These are phyloP conservation scores for Oreochromis mossambicus DNA, from an alignment of 2,797 vertebrate species.

Conservation along the genomic window DNA sequence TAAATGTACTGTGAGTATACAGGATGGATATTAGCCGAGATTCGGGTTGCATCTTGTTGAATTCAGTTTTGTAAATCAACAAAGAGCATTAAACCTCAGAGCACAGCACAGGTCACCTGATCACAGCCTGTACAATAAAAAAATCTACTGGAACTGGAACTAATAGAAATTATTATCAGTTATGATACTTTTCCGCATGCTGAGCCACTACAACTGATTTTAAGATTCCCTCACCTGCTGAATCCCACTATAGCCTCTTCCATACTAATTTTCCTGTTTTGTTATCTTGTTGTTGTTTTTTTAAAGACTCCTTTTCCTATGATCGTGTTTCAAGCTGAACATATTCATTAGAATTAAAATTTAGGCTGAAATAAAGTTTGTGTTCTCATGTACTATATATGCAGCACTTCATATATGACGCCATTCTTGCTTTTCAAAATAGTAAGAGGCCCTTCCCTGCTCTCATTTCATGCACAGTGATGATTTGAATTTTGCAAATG, in stretches of 20 bases:
- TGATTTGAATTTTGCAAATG: no score
- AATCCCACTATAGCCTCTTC: not conserved
- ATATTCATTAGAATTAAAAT: not conserved
- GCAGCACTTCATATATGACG: not conserved
- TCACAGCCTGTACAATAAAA: not conserved
- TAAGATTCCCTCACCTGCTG: not conserved
- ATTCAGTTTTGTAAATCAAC: fast-evolving
- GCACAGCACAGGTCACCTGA: no score
- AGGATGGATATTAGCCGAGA: no score
- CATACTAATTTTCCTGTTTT: not conserved
- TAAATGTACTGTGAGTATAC: no score
- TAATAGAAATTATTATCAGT: not conserved
- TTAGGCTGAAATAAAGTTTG: not conserved
- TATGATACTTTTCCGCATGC: fast-evolving
- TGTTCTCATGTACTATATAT: fast-evolving
- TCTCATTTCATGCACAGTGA: not conserved
- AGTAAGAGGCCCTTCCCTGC: no score
- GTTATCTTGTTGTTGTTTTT: no score
- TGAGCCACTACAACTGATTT: not conserved
- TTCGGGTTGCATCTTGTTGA: no score
- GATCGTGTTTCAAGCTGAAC: no score
- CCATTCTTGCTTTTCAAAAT: no score
- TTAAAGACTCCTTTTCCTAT: not conserved
- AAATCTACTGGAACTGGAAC: not conserved
- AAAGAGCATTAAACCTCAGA: not conserved